A percentile compares a stretch with the other conserved stretches of the same genome.
phyloP scores from a whole-genome alignment of 2,797 vertebrate species.

The Spinus olivaceus region DNA sequence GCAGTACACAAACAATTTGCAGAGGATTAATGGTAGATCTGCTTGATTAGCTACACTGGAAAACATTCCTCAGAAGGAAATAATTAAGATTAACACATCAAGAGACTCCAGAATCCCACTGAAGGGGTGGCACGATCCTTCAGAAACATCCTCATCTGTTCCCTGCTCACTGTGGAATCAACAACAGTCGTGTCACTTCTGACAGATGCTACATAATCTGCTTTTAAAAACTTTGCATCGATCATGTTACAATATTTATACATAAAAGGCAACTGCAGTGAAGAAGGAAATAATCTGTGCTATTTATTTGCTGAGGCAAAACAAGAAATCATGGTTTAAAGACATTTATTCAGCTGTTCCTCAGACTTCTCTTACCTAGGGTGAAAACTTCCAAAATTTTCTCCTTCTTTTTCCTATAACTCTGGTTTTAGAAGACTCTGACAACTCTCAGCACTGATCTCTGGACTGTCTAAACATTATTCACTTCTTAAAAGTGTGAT shows the following conservation, averaged over 20 bases:
- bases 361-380: not conserved
- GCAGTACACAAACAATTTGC: not conserved
- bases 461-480: not conserved
- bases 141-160: slow-evolving; percentile 4
- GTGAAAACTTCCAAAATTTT: not conserved
- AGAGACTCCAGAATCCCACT: not conserved
- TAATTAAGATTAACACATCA: slow-evolving; percentile 16
- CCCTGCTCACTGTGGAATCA: not conserved
- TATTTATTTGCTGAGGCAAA: not conserved
- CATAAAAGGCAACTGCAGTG: not conserved
- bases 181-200: not conserved
- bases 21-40: not conserved
- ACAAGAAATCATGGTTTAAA: not conserved
- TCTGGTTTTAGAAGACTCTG: not conserved
- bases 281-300: not conserved
- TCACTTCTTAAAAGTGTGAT: not conserved
- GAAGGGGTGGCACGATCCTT: not conserved
- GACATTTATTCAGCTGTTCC: not conserved
- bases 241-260: not conserved
- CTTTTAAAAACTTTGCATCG: not conserved
- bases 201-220: not conserved
- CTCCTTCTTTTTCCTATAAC: not conserved
- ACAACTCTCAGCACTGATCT: not conserved
- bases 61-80: slow-evolving; percentile 17
- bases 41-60: not conserved